These are phyloP conservation scores for Xyliphius kryptos DNA, from an alignment of 2,113 vertebrate genomes.

Conservation along the genomic window DNA sequence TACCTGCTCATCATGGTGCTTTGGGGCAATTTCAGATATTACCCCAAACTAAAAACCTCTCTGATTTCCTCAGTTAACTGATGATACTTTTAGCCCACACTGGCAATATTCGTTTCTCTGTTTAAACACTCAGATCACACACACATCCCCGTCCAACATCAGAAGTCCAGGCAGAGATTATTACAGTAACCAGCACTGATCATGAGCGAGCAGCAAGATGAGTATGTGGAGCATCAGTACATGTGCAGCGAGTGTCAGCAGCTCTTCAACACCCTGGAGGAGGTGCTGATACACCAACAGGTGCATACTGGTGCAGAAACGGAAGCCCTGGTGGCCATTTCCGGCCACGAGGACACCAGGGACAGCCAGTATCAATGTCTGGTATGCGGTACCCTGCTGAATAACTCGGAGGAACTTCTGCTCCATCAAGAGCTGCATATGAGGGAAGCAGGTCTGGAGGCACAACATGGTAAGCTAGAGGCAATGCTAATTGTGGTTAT, in stretches of 20 bases:
- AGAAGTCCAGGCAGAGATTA: too few relatives aligned
- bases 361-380: slow-evolving; percentile 79
- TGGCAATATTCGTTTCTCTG: too few relatives aligned
- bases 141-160: too few relatives aligned
- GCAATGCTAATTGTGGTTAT: too few relatives aligned
- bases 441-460: slow-evolving; percentile 62
- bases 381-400: slow-evolving; percentile 75
- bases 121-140: too few relatives aligned
- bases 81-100: too few relatives aligned
- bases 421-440: slow-evolving; percentile 83
- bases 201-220: slow-evolving; percentile 61
- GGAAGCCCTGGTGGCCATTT: slow-evolving; percentile 46
- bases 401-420: slow-evolving; percentile 73
- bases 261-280: slow-evolving; percentile 79
- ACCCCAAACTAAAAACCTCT: too few relatives aligned
- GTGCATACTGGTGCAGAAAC: slow-evolving; percentile 64
- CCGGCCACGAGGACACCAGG: slow-evolving; percentile 43
- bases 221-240: slow-evolving; percentile 79
- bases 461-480: slow-evolving; percentile 58
- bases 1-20: too few relatives aligned
- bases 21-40: too few relatives aligned
- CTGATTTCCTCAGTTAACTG: too few relatives aligned
- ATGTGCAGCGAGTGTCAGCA: slow-evolving; percentile 85
- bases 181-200: too few relatives aligned
- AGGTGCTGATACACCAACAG: slow-evolving; percentile 82